Evolutionary conservation across 2,113 vertebrate genomes (phyloP), one percentile per base, ranked within the genome.

Genomic region (Triplophysa rosa): DNA sequence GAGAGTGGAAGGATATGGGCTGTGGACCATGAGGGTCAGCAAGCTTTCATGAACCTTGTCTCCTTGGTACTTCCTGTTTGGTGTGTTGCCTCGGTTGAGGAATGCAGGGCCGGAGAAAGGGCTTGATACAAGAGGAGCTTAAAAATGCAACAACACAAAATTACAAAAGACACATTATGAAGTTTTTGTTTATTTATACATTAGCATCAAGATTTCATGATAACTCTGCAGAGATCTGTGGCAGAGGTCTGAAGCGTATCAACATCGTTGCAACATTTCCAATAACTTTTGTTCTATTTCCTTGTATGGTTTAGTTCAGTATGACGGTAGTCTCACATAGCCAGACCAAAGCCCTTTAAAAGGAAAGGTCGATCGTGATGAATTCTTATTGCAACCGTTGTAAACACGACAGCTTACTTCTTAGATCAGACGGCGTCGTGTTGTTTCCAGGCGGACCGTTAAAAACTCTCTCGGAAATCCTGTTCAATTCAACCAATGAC

Each of bases 31-130:
- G 16, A 13, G 69, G 81, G 78, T 84, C 75, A 84, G 75, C 7
- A 6, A 65, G 26, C 37, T 16, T 42, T 26, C 2, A 2, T 82
- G 78, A 84, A 76, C 80, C 52, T n/a, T 54, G 65, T 82, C 45
- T 64, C 37, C 16, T 47, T 24, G 11, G 59, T 37, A 81, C 71
- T 79, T 79, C 79, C 81, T 67, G 66, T 80, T 59, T 58, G 78
- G 67, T 62, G 21, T 16, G 26, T 67, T n/a, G 29, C 26, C 58
- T 42, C 21, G 2, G 37, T 24, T 11, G 23, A 68, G 40, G 63
- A 76, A 76, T 33, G 64, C 23, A 70, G 42, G 19, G 52, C 17
- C 13, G 37, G 42, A 58, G 40, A 79, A 29, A 19, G 24, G 16
- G 47, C 23, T 74, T 26, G 12, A 42, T 24, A 49, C 23, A 21